These are phyloP conservation scores for Protobothrops flavoviridis DNA, from an alignment of 2,113 vertebrate genomes.

Conservation along the genomic window DNA sequence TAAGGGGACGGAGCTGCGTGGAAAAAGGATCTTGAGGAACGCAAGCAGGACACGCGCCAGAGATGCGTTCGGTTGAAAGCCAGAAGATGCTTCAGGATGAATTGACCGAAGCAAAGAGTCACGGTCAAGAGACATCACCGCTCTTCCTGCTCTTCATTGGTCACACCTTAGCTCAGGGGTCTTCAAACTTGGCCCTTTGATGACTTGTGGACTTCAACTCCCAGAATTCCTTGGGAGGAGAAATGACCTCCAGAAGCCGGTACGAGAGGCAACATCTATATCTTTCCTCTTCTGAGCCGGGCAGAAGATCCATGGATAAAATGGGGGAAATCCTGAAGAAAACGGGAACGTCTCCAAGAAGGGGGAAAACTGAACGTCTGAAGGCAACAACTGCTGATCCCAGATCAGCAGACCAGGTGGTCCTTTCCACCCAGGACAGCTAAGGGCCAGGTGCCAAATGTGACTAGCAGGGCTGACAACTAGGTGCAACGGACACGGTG, in stretches of 20 bases:
- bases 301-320: background rate
- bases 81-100: background rate
- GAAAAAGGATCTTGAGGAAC: background rate
- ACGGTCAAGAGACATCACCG: background rate
- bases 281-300: background rate
- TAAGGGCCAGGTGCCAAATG: background rate
- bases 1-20: background rate
- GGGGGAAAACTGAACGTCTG: background rate
- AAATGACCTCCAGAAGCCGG: background rate
- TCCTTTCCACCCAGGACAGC: no score
- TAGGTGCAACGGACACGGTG: background rate
- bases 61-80: background rate
- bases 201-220: no score
- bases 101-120: background rate
- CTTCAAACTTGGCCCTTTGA: no score
- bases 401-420: background rate
- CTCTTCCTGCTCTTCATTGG: background rate
- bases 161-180: no score
- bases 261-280: background rate
- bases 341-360: no score
- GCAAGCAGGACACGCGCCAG: no score
- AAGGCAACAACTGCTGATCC: background rate
- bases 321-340: background rate
- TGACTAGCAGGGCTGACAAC: background rate
- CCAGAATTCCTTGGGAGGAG: background rate